Conservation (phyloP, 2,797 vertebrate genomes). For the Brachyalestes nurse region DNA sequence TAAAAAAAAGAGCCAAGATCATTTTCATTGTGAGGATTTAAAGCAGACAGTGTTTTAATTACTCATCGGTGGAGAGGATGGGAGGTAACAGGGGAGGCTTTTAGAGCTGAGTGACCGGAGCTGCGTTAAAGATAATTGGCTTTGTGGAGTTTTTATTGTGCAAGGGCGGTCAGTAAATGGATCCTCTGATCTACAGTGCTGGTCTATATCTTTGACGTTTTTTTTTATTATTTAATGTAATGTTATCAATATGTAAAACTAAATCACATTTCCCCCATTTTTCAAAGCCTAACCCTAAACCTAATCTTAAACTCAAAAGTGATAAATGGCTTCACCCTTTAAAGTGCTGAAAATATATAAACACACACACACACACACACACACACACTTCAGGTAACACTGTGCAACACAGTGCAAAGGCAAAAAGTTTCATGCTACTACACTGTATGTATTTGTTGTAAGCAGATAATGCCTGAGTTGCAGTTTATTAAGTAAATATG, state of each 20-base stretch:
- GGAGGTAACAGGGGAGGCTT: slow-evolving; percentile 35
- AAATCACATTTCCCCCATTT: no score
- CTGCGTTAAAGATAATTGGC: slow-evolving; percentile 37
- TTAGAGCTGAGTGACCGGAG: slow-evolving; percentile 17
- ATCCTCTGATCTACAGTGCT: not conserved
- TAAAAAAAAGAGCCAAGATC: slow-evolving; percentile 42
- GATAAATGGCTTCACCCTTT: no score
- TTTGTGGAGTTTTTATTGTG: slow-evolving; percentile 14
- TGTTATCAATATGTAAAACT: no score
- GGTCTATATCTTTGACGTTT: not conserved
- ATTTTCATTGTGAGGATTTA: slow-evolving; percentile 56
- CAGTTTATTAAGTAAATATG: not conserved
- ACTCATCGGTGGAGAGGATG: slow-evolving; percentile 30
- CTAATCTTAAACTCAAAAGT: no score
- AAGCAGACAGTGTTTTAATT: slow-evolving; percentile 47
- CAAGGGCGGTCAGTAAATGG: slow-evolving; percentile 1
- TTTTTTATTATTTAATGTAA: no score
- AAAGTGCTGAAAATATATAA: no score
- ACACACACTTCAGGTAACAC: not conserved
- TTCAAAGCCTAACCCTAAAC: no score
- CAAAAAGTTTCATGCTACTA: not conserved
- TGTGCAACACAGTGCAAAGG: not conserved
- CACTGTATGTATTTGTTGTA: not conserved
- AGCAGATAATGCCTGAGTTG: not conserved
- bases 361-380: no score